phyloP scores from a whole-genome alignment of 2,113 vertebrate species.

The Raja brachyura region DNA sequence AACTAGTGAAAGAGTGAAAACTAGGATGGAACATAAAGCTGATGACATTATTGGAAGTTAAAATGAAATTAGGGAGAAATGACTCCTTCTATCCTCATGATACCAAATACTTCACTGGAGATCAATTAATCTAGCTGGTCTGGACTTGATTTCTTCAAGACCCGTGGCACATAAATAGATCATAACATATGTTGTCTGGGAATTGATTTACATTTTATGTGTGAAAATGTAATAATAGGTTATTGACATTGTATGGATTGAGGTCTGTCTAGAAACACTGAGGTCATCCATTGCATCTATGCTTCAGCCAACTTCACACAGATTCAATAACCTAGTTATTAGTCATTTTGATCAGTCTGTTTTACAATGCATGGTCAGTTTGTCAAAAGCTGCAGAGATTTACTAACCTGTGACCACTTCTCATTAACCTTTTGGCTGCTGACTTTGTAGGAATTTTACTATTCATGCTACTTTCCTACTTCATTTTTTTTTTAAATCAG shows the following conservation, averaged over 20 bases:
- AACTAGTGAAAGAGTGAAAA: no score
- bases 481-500: slow-evolving; percentile 18
- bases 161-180: slow-evolving; percentile 39
- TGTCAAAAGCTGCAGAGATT: slow-evolving; percentile 34
- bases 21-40: neutral
- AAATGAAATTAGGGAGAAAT: slow-evolving; percentile 37
- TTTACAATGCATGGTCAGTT: slow-evolving; percentile 34
- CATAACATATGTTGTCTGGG: slow-evolving; percentile 42
- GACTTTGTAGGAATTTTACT: slow-evolving; percentile 35
- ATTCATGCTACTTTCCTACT: slow-evolving; percentile 15
- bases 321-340: slow-evolving; percentile 37
- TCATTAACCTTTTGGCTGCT: slow-evolving; percentile 38
- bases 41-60: neutral
- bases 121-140: slow-evolving; percentile 37
- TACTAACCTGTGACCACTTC: slow-evolving; percentile 35
- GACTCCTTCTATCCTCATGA: slow-evolving; percentile 43
- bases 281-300: slow-evolving; percentile 26
- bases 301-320: slow-evolving; percentile 36
- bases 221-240: slow-evolving; percentile 47
- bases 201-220: slow-evolving; percentile 43
- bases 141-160: slow-evolving; percentile 47
- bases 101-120: slow-evolving; percentile 38
- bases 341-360: slow-evolving; percentile 36
- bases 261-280: slow-evolving; percentile 39
- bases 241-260: slow-evolving; percentile 41